A percentile compares a stretch with the other conserved stretches of the same genome.
Evolutionary conservation across 2,113 vertebrate species (phyloP).

Genomic region (Ancistrus triradiatus): DNA sequence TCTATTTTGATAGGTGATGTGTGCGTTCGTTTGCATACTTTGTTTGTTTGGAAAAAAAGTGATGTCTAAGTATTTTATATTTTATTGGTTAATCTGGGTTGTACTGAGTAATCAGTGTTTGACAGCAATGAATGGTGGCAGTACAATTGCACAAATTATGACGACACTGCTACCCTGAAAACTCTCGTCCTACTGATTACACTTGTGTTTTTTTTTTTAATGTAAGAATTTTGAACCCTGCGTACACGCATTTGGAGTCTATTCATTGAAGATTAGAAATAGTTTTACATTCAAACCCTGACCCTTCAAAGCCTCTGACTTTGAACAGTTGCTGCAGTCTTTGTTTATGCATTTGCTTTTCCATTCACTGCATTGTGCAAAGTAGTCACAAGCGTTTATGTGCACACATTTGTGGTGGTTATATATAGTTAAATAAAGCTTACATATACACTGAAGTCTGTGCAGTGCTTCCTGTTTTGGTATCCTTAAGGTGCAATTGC

Average conservation of each 20-base stretch:
- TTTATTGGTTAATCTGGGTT: neutral
- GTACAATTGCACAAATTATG: neutral
- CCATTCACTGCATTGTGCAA: constrained; percentile 59
- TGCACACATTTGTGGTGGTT: constrained; percentile 50
- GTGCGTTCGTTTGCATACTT: neutral
- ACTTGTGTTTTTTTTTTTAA: too few relatives aligned
- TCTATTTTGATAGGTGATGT: neutral
- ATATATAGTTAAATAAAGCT: constrained; percentile 57
- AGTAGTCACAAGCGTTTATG: constrained; percentile 38
- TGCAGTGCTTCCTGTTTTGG: constrained; percentile 18
- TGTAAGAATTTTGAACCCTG: too few relatives aligned
- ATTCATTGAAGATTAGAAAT: too few relatives aligned
- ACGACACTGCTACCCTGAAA: neutral
- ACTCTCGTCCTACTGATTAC: constrained; percentile 8
- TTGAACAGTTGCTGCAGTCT: constrained; percentile 30
- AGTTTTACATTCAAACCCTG: constrained; percentile 4
- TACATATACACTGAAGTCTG: constrained; percentile 42
- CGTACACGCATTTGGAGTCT: too few relatives aligned
- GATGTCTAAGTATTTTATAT: neutral
- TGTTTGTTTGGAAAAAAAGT: too few relatives aligned
- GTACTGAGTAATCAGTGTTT: too few relatives aligned
- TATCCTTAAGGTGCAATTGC: neutral
- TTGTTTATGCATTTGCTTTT: constrained; percentile 45
- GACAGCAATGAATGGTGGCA: neutral
- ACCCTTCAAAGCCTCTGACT: constrained; percentile 31